Evolutionary conservation across 2,797 vertebrate species (phyloP).

Genomic region (Eurystomus glaucurus): DNA sequence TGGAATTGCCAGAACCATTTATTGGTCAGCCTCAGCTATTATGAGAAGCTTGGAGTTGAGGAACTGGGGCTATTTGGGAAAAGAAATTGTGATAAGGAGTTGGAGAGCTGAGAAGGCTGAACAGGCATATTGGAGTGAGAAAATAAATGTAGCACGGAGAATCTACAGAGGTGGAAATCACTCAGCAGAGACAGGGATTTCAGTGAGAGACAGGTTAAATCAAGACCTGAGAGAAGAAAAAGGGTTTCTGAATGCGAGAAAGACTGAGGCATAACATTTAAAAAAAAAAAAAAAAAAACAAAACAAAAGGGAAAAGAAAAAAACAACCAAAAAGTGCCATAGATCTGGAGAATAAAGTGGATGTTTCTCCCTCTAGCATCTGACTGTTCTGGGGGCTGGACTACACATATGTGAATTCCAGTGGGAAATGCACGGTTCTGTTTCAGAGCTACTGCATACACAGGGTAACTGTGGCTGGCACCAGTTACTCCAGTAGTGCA

Average conservation of each 20-base stretch:
- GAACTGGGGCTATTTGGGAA: not conserved
- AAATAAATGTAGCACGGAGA: not conserved
- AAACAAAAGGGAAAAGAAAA: not conserved
- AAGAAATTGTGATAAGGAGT: not conserved
- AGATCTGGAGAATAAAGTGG: not conserved
- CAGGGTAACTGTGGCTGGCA: not conserved
- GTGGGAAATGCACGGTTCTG: not conserved
- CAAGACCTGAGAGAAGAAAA: not conserved
- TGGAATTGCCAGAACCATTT: not conserved
- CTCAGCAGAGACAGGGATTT: not conserved
- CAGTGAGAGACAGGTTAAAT: not conserved
- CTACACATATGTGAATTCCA: not conserved
- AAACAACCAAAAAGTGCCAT: too few species aligned
- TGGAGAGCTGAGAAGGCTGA: not conserved
- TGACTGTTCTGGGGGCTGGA: not conserved
- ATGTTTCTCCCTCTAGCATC: not conserved
- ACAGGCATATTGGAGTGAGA: not conserved
- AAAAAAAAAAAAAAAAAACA: not conserved
- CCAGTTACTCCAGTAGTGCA: not conserved
- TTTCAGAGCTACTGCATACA: not conserved
- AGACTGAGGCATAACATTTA: not conserved
- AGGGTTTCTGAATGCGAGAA: not conserved
- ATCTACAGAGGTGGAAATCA: not conserved
- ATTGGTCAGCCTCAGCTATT: not conserved
- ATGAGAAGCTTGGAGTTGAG: not conserved